Evolutionary conservation across 1,140 invertebrate species (phyloP).

Genomic region (Cotesia typhae): DNA sequence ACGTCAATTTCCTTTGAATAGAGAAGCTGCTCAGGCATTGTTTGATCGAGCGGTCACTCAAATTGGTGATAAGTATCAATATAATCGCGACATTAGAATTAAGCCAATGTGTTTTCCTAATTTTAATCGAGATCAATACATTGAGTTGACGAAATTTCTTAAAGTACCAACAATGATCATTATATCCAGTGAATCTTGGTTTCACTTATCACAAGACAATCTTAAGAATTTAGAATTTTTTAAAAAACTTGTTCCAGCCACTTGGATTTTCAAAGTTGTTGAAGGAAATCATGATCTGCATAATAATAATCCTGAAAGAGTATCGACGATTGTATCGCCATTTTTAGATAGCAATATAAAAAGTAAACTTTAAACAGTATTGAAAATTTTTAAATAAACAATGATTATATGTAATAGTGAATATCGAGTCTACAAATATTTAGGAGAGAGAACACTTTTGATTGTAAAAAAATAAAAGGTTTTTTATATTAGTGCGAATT

Average conservation of each 20-base stretch:
- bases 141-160: slow-evolving; percentile 38
- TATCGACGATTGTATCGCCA: slow-evolving; percentile 59
- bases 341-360: slow-evolving; percentile 55
- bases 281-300: slow-evolving; percentile 74
- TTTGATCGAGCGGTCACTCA: slow-evolving; percentile 62
- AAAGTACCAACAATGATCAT: slow-evolving; percentile 52
- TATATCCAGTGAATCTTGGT: slow-evolving; percentile 35
- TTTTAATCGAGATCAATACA: slow-evolving; percentile 38
- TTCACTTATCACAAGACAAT: slow-evolving; percentile 56
- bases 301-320: slow-evolving; percentile 68
- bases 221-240: slow-evolving; percentile 25
- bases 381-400: slow-evolving; percentile 12
- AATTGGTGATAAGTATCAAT: slow-evolving; percentile 49
- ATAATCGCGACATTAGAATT: slow-evolving; percentile 55
- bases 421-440: too few relatives aligned
- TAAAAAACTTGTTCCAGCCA: slow-evolving; percentile 38
- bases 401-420: too few relatives aligned
- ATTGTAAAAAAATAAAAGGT: too few relatives aligned
- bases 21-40: slow-evolving; percentile 63
- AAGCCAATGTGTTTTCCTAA: slow-evolving; percentile 39
- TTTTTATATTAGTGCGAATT: too few relatives aligned
- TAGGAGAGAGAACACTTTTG: too few relatives aligned
- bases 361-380: slow-evolving; percentile 42
- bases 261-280: slow-evolving; percentile 52
- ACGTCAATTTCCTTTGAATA: slow-evolving; percentile 53